Conservation (phyloP, 2,113 vertebrate species). For the Capreolus pygargus region DNA sequence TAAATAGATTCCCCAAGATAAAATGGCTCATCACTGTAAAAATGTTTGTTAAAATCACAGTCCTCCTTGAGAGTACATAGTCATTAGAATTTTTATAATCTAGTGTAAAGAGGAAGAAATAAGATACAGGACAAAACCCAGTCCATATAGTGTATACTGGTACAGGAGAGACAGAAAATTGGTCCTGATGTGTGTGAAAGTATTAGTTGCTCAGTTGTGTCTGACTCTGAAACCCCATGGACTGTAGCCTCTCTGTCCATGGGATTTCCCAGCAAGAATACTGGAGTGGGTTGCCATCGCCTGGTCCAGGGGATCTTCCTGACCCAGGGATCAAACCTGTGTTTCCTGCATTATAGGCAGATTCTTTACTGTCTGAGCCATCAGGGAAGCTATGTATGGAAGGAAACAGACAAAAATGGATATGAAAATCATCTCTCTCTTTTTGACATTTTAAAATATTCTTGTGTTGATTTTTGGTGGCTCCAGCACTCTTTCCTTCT, state of each 20-base stretch:
- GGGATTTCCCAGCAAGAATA: not conserved
- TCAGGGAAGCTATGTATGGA: constrained; percentile 31
- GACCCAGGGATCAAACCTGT: not conserved
- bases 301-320: not conserved
- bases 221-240: not conserved
- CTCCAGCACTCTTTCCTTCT: constrained; percentile 79
- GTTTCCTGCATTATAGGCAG: not conserved
- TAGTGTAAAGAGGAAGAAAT: constrained; percentile 28
- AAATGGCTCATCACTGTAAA: constrained; percentile 7
- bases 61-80: constrained; percentile 34
- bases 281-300: not conserved
- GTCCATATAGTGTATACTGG: constrained; percentile 56
- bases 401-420: constrained; percentile 80
- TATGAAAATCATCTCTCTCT: constrained; percentile 79
- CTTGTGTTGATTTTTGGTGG: constrained; percentile 82
- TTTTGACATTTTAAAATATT: constrained; percentile 85
- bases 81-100: constrained; percentile 4
- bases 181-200: constrained; percentile 66
- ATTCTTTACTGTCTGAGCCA: not conserved
- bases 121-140: constrained; percentile 54
- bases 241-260: not conserved
- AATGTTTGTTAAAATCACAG: constrained; percentile 56
- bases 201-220: not conserved
- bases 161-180: constrained; percentile 65
- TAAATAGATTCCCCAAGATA: not conserved